Base-by-base conservation (phyloP, 2,113 vertebrate genomes). In the Rhabdomys dilectus region DNA sequence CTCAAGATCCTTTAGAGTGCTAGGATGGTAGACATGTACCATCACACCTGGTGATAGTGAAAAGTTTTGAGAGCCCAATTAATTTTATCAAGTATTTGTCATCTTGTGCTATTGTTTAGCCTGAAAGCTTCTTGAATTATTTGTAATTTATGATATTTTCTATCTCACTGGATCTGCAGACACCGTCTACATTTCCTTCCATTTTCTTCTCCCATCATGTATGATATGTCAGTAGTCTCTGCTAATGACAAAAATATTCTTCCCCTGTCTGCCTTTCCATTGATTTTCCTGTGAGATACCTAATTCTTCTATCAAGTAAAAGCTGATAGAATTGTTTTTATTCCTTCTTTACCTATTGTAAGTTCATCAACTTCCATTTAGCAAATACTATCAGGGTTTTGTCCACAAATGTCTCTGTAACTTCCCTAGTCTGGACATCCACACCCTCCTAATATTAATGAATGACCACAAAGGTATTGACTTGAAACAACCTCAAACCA, bases 191-290 rank as follows among this genome's bases (percentile, higher is more conserved):
- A 56, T 78, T 85, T 42, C 1, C 68, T 42, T 24, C 16, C 11
- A 21, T 16, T 42, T 17, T 6, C 15, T 36, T 29, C 26, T 39
- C 0, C 7, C 0, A n/a, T 8, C 81, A 4, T 68, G 0, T 11
- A 1, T 2, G 29, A 16, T 8, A 10, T 10, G 8, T 31, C 36
- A 31, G 56, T 5, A 15, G 48, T 17, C 66, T 94, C 58, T 24
- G 7, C 34, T 31, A 81, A 42, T 56, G 2, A 12, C n/a, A 31
- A 36, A 36, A 36, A n/a, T 66, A 31, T n/a, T 34, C 53, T 62
- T 77, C 45, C 15, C 36, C 34, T 68, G 31, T 5, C 21, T 31
- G 24, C 8, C 34, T 16, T 5, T 26, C 24, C 21, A 48, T 87
- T 42, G 5, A 19, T 73, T 56, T 39, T 45, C 11, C 31, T 21